Evolutionary conservation across 2,113 vertebrate species (phyloP).

Genomic region (Mormyrus lacerda): DNA sequence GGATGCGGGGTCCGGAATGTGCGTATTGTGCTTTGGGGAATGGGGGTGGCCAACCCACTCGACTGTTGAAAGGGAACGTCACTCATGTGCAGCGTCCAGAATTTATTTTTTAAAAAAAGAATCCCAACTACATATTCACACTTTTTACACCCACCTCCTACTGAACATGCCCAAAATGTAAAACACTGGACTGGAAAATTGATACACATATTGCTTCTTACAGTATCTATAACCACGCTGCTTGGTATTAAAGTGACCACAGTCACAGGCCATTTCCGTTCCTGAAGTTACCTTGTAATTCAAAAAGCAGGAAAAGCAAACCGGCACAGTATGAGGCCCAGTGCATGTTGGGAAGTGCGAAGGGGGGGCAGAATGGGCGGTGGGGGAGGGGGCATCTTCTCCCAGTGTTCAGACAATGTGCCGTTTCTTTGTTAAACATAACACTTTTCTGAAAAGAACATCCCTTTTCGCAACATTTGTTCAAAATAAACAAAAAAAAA

Average conservation of each 20-base stretch:
- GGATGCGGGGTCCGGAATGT: background rate
- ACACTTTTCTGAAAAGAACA: background rate
- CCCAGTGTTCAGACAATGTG: background rate
- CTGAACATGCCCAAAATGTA: background rate
- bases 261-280: background rate
- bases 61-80: background rate
- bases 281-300: background rate
- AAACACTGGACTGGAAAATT: background rate
- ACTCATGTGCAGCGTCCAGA: background rate
- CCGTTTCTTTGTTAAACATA: background rate
- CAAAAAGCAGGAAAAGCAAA: background rate
- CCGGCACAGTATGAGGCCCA: conserved; percentile 16
- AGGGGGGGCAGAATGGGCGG: background rate
- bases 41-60: background rate
- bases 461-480: background rate
- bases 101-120: background rate
- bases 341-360: conserved; percentile 18
- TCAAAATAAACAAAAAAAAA: background rate
- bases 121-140: background rate
- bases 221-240: conserved; percentile 7
- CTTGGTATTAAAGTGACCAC: background rate
- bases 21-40: background rate
- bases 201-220: conserved; percentile 29
- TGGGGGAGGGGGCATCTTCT: background rate
- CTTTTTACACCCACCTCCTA: background rate